Evolutionary conservation across 2,888 invertebrate species (phyloP).

Genomic region (Aelia acuminata): DNA sequence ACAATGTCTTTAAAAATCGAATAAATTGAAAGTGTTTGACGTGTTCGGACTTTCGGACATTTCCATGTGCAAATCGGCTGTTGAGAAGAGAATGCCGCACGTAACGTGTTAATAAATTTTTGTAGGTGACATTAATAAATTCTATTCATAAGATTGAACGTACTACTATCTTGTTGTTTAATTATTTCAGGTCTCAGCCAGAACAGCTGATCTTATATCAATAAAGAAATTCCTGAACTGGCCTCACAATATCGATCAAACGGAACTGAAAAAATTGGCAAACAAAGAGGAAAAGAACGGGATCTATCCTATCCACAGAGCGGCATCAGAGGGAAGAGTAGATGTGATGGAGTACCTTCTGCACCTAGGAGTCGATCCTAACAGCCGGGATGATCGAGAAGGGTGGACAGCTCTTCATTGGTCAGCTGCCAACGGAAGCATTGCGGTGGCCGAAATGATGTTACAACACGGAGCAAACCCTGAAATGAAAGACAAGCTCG

Average conservation of each 20-base stretch:
- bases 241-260: not conserved
- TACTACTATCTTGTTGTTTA: not conserved
- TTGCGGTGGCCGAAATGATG: not conserved
- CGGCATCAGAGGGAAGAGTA: conserved; percentile 6
- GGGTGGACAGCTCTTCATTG: conserved; percentile 47
- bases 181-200: conserved; percentile 18
- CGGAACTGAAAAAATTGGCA: not conserved
- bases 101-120: too few relatives aligned
- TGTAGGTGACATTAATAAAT: not conserved
- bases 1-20: too few relatives aligned
- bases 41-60: too few relatives aligned
- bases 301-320: conserved; percentile 4
- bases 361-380: not conserved
- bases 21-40: too few relatives aligned
- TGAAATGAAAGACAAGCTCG: conserved; percentile 20
- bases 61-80: too few relatives aligned
- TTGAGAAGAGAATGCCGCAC: too few relatives aligned
- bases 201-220: not conserved
- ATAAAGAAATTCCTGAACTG: conserved; percentile 11
- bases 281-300: not conserved
- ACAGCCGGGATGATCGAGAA: not conserved
- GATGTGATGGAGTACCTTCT: conserved; percentile 22
- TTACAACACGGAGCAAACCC: conserved; percentile 2
- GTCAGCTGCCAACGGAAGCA: conserved; percentile 9
- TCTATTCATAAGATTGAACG: not conserved